Percentiles rank a stretch among this genome's conserved stretches.
These are phyloP conservation scores for Syngnathoides biaculeatus DNA, from an alignment of 2,113 vertebrate genomes.

Conservation along the genomic window DNA sequence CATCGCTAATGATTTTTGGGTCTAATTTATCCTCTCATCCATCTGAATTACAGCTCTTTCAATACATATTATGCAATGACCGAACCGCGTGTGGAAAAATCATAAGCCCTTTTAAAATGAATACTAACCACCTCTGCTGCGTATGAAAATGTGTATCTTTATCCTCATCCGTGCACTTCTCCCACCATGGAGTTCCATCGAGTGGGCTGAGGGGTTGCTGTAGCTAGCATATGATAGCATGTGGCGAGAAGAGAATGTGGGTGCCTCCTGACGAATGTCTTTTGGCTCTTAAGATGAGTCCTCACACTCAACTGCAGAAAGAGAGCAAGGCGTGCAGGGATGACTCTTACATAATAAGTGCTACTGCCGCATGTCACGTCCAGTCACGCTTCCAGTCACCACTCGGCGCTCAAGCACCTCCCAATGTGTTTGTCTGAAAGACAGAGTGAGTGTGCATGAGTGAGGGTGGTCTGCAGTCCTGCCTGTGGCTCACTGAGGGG, in stretches of 20 bases:
- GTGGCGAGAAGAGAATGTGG: constrained; percentile 32
- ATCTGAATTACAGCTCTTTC: not conserved
- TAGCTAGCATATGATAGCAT: constrained; percentile 30
- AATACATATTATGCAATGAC: too few relatives aligned
- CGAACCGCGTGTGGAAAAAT: too few relatives aligned
- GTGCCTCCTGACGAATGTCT: constrained; percentile 29
- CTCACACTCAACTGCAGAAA: constrained; percentile 29
- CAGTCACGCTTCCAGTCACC: constrained; percentile 30
- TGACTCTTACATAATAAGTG: constrained; percentile 45
- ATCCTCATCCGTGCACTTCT: constrained; percentile 22
- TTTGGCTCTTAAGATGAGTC: constrained; percentile 40
- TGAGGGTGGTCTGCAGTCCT: constrained; percentile 29
- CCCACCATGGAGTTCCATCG: constrained; percentile 21
- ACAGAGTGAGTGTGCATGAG: constrained; percentile 2
- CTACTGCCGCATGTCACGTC: constrained; percentile 41
- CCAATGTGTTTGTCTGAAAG: constrained; percentile 5
- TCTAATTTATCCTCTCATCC: constrained; percentile 14
- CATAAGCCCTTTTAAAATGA: too few relatives aligned
- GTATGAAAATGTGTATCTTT: not conserved
- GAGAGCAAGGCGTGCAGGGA: constrained; percentile 16
- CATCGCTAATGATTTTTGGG: not conserved
- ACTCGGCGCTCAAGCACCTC: constrained; percentile 17
- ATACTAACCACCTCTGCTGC: not conserved
- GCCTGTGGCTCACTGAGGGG: constrained; percentile 6
- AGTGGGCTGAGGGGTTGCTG: constrained; percentile 32